Evolutionary conservation across 2,888 invertebrate species (phyloP).

Genomic region (Drosophila acutilabella): DNA sequence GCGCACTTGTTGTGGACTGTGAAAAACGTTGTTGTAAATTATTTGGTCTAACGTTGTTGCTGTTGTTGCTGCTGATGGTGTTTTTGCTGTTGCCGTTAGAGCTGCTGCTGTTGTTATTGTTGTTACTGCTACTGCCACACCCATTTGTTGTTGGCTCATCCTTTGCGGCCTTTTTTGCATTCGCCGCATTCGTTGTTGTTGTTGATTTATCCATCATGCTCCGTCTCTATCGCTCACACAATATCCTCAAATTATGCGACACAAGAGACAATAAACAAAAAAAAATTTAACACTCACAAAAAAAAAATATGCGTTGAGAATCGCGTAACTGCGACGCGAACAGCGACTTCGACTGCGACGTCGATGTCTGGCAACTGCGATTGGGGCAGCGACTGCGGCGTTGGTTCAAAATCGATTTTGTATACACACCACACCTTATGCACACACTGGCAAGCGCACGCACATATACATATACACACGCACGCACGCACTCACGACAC

Average conservation of each 20-base stretch:
- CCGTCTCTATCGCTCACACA: constrained; percentile 5
- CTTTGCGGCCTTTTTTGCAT: constrained; percentile 49
- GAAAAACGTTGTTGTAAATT: constrained; percentile 32
- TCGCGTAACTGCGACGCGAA: constrained; percentile 46
- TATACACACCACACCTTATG: constrained; percentile 74
- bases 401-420: constrained; percentile 70
- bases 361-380: constrained; percentile 25
- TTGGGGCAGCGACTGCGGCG: constrained; percentile 23
- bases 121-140: constrained; percentile 53
- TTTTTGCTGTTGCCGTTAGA: constrained; percentile 18
- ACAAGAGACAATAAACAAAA: constrained; percentile 37
- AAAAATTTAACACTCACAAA: constrained; percentile 18
- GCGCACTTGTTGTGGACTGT: constrained; percentile 39
- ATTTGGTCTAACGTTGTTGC: constrained; percentile 24
- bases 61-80: constrained; percentile 32
- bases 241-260: constrained; percentile 1
- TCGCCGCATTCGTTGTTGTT: constrained; percentile 60
- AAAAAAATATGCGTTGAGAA: constrained; percentile 36
- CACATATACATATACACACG: constrained; percentile 14
- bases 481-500: constrained; percentile 19
- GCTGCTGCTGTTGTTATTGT: constrained; percentile 18
- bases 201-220: constrained; percentile 68
- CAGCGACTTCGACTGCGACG: constrained; percentile 11
- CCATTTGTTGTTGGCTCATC: constrained; percentile 56
- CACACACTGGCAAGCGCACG: constrained; percentile 28